These are phyloP conservation scores for Dione juno DNA, from an alignment of 2,888 invertebrate genomes.

Conservation along the genomic window DNA sequence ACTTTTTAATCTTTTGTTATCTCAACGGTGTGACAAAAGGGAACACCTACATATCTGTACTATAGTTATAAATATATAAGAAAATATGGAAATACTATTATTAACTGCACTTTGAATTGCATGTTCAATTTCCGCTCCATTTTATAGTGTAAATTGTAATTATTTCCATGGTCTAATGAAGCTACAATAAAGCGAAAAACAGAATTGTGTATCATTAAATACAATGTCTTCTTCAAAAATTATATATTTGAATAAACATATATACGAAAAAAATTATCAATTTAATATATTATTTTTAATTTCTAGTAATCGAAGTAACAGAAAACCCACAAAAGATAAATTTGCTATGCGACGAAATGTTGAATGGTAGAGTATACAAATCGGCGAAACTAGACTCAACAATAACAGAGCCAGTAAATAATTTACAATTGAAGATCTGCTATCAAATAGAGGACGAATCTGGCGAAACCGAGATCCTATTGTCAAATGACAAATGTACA, in stretches of 20 bases:
- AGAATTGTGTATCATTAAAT: background rate
- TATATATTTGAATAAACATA: too few relatives aligned
- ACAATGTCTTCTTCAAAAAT: too few relatives aligned
- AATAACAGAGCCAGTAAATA: slow-evolving; percentile 56
- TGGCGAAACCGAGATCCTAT: slow-evolving; percentile 69
- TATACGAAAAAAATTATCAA: too few relatives aligned
- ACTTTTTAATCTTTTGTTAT: slow-evolving; percentile 17
- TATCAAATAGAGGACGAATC: slow-evolving; percentile 68
- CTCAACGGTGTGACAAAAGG: background rate
- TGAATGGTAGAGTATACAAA: slow-evolving; percentile 84
- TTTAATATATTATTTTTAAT: background rate
- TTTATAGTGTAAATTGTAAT: too few relatives aligned
- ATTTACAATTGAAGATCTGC: slow-evolving; percentile 70
- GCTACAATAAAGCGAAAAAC: background rate
- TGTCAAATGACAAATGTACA: slow-evolving; percentile 68
- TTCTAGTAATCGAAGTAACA: slow-evolving; percentile 86
- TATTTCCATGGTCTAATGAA: too few relatives aligned
- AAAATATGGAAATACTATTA: background rate
- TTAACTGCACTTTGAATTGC: background rate
- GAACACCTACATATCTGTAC: background rate
- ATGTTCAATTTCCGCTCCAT: background rate
- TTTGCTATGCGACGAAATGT: slow-evolving; percentile 78
- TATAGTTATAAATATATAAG: background rate
- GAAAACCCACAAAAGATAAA: slow-evolving; percentile 81
- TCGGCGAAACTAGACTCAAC: slow-evolving; percentile 60